Base-by-base conservation (phyloP, 37 sponge, comb jelly and placozoan species). In the Eunapius fragilis region DNA sequence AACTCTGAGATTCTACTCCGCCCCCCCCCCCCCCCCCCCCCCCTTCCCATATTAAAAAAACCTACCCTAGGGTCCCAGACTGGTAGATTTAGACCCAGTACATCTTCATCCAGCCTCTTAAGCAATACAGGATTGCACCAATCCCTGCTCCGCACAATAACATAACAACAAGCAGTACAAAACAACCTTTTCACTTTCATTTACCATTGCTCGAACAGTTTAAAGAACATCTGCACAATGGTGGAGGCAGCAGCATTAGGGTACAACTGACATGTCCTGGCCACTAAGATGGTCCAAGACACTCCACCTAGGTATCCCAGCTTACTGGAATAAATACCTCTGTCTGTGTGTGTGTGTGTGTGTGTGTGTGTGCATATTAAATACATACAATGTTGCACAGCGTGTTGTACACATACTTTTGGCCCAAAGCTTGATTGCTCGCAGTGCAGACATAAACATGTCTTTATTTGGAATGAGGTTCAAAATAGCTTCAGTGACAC, bases 241-340 rank as follows among this genome's bases (percentile, higher is more conserved):
- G 94, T 97, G 19, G 93, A 87, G 36, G 99, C 95, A 33, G 87
- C 94, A 11, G 99, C 99, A 85, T 95, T 97, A 41, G 99, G 99
- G 50, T 99, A 99, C 33, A 99, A 87, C 73, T 99, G 99, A 45
- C 96, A 99, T 14, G 92, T 96, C 31, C 99, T 77, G 31, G 99
- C 99, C 74, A 99, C 98, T 31, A 99, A 87, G 91, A 99, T 99
- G 28, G 99, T 96, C 99, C 99, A 99, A 17, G 99, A 99, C 69
- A 99, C 99, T 14, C 99, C 99, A 3, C 99, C 99, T 25, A 99
- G 84, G 74, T 93, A 99, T 0, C 99, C 99, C 77, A 99, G 86
- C 31, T 89, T 91, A 89, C 97, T 99, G 71, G 95, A 94, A 72
- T 99, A 99, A 17, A 95, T 82, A 12, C 98, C 99, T 24, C 99